Percentiles rank a stretch among this genome's conserved stretches.
phyloP scores from a whole-genome alignment of 2,888 invertebrate genomes.

The Chymomyza fuscimana region DNA sequence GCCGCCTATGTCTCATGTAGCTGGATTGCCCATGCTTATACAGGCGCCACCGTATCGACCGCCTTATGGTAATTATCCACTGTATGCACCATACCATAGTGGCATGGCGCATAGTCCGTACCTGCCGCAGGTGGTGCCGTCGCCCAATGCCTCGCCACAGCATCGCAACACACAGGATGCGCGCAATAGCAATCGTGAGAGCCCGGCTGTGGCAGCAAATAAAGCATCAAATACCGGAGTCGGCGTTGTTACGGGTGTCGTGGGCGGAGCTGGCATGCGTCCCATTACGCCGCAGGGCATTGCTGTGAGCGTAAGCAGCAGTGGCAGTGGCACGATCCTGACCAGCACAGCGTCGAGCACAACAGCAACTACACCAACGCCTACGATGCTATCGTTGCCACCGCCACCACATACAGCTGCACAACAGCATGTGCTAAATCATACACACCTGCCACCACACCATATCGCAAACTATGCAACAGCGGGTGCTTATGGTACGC shows the following conservation, averaged over 20 bases:
- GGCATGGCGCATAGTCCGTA: slow-evolving; percentile 89
- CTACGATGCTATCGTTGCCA: slow-evolving; percentile 39
- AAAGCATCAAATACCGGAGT: slow-evolving; percentile 44
- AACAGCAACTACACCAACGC: slow-evolving; percentile 33
- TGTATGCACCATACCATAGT: slow-evolving; percentile 88
- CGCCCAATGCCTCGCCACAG: slow-evolving; percentile 83
- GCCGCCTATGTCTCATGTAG: slow-evolving; percentile 59
- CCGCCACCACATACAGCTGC: slow-evolving; percentile 39
- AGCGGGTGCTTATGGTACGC: slow-evolving; percentile 34
- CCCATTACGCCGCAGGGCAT: slow-evolving; percentile 56
- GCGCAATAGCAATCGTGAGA: slow-evolving; percentile 62
- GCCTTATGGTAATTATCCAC: slow-evolving; percentile 80
- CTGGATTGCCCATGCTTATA: slow-evolving; percentile 74
- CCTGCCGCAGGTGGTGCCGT: slow-evolving; percentile 83
- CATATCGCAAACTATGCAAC: slow-evolving; percentile 41
- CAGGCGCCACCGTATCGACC: slow-evolving; percentile 77
- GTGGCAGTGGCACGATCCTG: slow-evolving; percentile 44
- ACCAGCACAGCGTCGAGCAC: slow-evolving; percentile 49
- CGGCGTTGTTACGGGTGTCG: slow-evolving; percentile 16
- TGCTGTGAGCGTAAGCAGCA: slow-evolving; percentile 37
- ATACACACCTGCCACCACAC: slow-evolving; percentile 44
- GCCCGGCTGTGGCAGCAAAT: slow-evolving; percentile 59
- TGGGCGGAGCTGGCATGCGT: slow-evolving; percentile 32
- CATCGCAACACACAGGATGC: slow-evolving; percentile 81
- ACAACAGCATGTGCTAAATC: slow-evolving; percentile 26